These are phyloP conservation scores for Chloroceryle amazona DNA, from an alignment of 2,797 vertebrate genomes.

Conservation along the genomic window DNA sequence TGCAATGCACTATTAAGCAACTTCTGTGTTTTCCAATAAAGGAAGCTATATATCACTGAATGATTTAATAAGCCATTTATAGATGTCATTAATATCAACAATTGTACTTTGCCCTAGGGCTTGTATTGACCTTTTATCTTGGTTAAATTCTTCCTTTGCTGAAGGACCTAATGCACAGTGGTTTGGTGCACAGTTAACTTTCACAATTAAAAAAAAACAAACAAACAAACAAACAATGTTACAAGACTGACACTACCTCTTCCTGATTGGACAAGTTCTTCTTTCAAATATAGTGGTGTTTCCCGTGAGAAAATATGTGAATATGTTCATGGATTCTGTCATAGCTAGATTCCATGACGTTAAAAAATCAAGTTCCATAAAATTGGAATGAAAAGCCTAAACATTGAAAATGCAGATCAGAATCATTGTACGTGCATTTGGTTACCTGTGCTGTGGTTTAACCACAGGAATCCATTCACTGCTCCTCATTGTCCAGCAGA, in stretches of 20 bases:
- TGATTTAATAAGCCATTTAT: neutral
- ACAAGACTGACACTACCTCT: neutral
- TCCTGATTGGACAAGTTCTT: neutral
- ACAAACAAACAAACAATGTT: neutral
- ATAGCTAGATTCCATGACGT: neutral
- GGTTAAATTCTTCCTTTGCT: neutral
- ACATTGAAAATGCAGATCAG: neutral
- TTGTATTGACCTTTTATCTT: neutral
- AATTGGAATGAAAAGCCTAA: neutral
- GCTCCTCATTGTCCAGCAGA: neutral
- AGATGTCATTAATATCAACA: neutral
- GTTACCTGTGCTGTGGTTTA: neutral
- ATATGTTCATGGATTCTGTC: neutral
- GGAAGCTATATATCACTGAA: neutral
- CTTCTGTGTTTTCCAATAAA: neutral
- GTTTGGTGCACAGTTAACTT: neutral
- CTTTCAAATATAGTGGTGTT: neutral
- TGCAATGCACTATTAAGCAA: neutral
- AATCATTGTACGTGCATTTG: neutral
- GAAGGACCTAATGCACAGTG: neutral
- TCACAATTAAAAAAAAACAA: neutral
- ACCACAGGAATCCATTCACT: rapidly evolving
- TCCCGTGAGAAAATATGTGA: neutral
- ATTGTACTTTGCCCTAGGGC: neutral
- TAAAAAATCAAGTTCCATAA: neutral